phyloP scores from a whole-genome alignment of 2,113 vertebrate genomes.

The Serilophus lunatus region DNA sequence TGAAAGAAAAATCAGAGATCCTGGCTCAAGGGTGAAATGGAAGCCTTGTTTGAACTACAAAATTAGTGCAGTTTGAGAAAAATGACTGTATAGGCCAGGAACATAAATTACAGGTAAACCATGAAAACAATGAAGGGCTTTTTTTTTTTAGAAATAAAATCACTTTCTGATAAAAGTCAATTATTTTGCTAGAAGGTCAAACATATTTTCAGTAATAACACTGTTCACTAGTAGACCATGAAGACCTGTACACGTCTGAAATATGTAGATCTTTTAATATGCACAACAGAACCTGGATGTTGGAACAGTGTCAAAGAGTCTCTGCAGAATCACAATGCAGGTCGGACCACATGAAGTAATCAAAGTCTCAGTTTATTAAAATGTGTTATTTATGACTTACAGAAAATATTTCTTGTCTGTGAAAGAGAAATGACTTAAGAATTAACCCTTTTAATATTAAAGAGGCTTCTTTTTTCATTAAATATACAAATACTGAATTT shows the following conservation, averaged over 20 bases:
- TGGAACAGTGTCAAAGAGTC: slow-evolving; percentile 66
- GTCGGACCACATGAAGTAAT: slow-evolving; percentile 67
- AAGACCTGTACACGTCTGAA: slow-evolving; percentile 60
- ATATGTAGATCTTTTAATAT: slow-evolving; percentile 55
- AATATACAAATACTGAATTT: neutral
- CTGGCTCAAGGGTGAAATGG: slow-evolving; percentile 13
- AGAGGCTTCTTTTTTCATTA: neutral
- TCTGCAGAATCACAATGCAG: slow-evolving; percentile 58
- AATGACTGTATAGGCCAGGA: neutral
- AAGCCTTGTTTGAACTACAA: slow-evolving; percentile 45
- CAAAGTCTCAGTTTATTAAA: slow-evolving; percentile 69
- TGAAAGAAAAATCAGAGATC: slow-evolving; percentile 49
- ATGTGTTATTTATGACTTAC: slow-evolving; percentile 72
- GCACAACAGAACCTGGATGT: slow-evolving; percentile 37
- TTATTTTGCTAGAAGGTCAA: slow-evolving; percentile 57
- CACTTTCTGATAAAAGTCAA: slow-evolving; percentile 55
- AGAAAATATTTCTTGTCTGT: slow-evolving; percentile 65
- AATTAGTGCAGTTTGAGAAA: slow-evolving; percentile 5
- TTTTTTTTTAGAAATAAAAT: neutral
- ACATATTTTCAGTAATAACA: slow-evolving; percentile 49
- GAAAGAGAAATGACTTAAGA: slow-evolving; percentile 63
- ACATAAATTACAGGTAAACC: slow-evolving; percentile 64
- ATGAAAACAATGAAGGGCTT: slow-evolving; percentile 50
- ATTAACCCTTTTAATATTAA: slow-evolving; percentile 65
- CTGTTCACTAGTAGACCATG: slow-evolving; percentile 70